Conservation (phyloP, 2,797 vertebrate species). For the Silurus lanzhouensis region DNA sequence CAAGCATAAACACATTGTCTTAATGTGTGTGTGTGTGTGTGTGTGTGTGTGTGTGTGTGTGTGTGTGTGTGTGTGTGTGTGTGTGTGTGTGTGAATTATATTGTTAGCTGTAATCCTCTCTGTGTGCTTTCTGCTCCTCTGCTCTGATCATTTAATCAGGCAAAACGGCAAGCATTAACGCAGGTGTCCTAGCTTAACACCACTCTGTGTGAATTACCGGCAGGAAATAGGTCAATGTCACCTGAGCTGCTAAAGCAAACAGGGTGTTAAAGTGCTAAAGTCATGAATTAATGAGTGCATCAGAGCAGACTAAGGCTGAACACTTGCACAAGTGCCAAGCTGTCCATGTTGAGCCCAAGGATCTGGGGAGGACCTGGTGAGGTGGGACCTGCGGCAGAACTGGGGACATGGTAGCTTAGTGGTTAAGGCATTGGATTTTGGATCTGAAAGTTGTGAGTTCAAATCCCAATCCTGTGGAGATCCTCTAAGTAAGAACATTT, state of each 20-base stretch:
- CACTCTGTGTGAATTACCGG: constrained; percentile 46
- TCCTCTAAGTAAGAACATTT: no score
- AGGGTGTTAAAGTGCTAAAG: constrained; percentile 13
- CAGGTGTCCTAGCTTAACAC: constrained; percentile 53
- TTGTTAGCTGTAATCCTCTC: constrained; percentile 61
- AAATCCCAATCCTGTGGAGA: no score
- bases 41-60: no score
- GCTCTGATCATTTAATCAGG: constrained; percentile 67
- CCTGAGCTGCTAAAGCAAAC: constrained; percentile 48
- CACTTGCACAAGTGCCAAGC: no score
- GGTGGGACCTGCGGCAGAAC: no score
- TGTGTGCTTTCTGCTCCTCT: constrained; percentile 59
- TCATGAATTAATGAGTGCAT: constrained; percentile 21
- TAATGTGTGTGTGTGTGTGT: not conserved
- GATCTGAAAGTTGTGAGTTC: no score
- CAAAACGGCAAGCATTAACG: constrained; percentile 63
- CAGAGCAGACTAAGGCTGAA: not conserved
- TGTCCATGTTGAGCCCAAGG: no score
- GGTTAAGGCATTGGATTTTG: no score
- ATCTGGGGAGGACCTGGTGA: no score
- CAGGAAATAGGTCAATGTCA: constrained; percentile 62
- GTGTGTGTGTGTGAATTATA: constrained; percentile 43
- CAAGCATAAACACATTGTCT: not conserved
- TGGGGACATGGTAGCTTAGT: no score
- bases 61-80: not conserved